Percentiles rank a stretch among this genome's conserved stretches.
phyloP scores from a whole-genome alignment of 2,797 vertebrate species.

The Enteromius unitaeniatus region DNA sequence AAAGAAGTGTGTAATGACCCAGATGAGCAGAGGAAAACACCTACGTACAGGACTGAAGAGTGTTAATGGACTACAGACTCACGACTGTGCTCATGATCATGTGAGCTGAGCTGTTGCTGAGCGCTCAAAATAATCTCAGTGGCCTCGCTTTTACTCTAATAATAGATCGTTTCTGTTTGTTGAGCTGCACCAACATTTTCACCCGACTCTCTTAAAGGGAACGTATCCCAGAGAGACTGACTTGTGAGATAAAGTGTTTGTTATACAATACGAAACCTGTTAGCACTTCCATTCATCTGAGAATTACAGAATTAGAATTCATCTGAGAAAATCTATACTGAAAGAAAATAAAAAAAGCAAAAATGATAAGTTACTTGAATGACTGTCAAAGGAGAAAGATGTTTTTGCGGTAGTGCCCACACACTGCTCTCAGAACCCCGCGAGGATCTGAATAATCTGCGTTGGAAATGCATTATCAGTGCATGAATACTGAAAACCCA shows the following conservation, averaged over 20 bases:
- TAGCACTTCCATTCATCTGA: neutral
- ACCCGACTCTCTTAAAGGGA: constrained; percentile 23
- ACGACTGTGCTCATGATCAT: constrained; percentile 30
- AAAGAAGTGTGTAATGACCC: neutral
- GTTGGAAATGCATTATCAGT: constrained; percentile 1
- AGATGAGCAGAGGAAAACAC: neutral
- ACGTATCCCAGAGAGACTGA: constrained; percentile 30
- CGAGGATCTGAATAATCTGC: neutral
- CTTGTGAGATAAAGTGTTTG: neutral
- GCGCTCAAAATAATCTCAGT: constrained; percentile 26
- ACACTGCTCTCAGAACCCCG: neutral
- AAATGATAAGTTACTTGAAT: neutral
- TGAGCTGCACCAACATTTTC: constrained; percentile 18
- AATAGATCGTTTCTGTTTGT: constrained; percentile 36
- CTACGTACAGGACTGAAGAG: constrained; percentile 21
- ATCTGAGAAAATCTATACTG: neutral
- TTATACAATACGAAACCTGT: neutral
- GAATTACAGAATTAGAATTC: no score
- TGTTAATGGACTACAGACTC: constrained; percentile 33
- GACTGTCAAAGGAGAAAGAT: neutral
- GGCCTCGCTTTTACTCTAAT: constrained; percentile 44
- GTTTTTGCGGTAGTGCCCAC: neutral
- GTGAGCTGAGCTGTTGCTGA: neutral
- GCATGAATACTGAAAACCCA: neutral
- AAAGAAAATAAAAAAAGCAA: neutral